Percentiles rank a stretch among this genome's conserved stretches.
Evolutionary conservation across 2,888 invertebrate genomes (phyloP).

Genomic region (Hirtodrosophila alboralis): DNA sequence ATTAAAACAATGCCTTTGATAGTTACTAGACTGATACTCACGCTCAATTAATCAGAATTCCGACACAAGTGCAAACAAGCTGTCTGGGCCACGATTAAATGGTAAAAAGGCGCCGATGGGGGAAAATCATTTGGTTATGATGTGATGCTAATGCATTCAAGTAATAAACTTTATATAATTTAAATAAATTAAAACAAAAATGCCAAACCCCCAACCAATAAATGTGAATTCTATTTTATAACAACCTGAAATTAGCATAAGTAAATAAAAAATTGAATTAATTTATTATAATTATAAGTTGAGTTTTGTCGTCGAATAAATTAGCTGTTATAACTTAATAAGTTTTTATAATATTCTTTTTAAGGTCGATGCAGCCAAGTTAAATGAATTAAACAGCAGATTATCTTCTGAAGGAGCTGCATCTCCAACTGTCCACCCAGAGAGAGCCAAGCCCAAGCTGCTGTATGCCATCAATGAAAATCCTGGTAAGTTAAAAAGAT

Average conservation of each 20-base stretch:
- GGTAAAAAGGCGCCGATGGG: slow-evolving; percentile 10
- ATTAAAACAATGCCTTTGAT: slow-evolving; percentile 33
- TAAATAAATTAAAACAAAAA: slow-evolving; percentile 32
- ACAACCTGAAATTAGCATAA: slow-evolving; percentile 52
- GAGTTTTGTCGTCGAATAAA: slow-evolving; percentile 14
- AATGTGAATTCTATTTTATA: not conserved
- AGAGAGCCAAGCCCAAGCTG: slow-evolving; percentile 80
- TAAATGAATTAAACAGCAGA: slow-evolving; percentile 17
- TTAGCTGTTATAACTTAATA: slow-evolving; percentile 17
- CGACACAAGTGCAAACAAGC: slow-evolving; percentile 39
- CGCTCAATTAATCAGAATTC: slow-evolving; percentile 71
- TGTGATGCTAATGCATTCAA: slow-evolving; percentile 58
- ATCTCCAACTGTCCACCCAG: slow-evolving; percentile 11
- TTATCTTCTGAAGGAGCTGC: slow-evolving; percentile 22
- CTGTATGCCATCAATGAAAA: slow-evolving; percentile 91
- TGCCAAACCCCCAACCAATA: not conserved
- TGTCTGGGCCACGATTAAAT: slow-evolving; percentile 23
- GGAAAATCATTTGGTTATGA: slow-evolving; percentile 25
- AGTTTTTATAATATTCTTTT: slow-evolving; percentile 5
- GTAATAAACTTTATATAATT: slow-evolving; percentile 23
- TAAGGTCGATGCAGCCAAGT: slow-evolving; percentile 44
- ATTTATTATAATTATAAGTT: slow-evolving; percentile 27
- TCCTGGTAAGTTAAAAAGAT: slow-evolving; percentile 83
- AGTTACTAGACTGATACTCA: slow-evolving; percentile 45
- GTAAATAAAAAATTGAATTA: slow-evolving; percentile 51